Base-by-base conservation (phyloP, 2,888 invertebrate genomes). In the Melinaea menophilus region DNA sequence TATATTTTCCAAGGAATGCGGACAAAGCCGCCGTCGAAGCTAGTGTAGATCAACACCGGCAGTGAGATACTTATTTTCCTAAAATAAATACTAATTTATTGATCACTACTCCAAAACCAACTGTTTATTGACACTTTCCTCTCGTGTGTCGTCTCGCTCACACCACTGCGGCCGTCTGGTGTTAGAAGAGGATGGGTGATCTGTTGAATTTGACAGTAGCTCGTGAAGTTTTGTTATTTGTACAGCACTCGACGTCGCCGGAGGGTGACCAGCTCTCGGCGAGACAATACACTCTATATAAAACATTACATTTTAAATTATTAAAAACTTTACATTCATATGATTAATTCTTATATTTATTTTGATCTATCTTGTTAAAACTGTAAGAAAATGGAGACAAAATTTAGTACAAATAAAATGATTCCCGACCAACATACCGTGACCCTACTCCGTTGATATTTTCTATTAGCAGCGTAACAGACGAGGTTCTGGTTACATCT, bases 131-230 rank as follows among this genome's bases (percentile, higher is more conserved):
- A 79, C 80, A 81, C 85, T 81, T 84, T 76, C 78, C 72, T 76
- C 67, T 59, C 59, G 41, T 55, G 70, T 13, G 73, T 75, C 58
- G 67, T 72, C 71, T 73, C 71, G 51, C 68, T 71, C 68, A n/a
- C 31, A 11, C 47, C 41, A 13, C 7, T 4, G 7, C 5, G 0
- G 12, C 37, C 51, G 47, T 22, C 31, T 2, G 31, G 41, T 0
- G 78, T 70, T 13, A 45, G 76, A 82, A 57, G 70, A 74, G 66
- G 82, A 79, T 37, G 54, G 69, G 22, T 46, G 22, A 2, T 45
- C 73, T 72, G 80, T 81, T 72, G 81, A 82, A 82, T 85, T 84
- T 86, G 85, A 84, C 88, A 73, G 87, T 86, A 86, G 87, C 84
- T 61, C 72, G 82, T 73, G 67, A 80, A 72, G 71, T 78, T 66